Evolutionary conservation across 2,888 invertebrate genomes (phyloP).

Genomic region (Bombylius major): DNA sequence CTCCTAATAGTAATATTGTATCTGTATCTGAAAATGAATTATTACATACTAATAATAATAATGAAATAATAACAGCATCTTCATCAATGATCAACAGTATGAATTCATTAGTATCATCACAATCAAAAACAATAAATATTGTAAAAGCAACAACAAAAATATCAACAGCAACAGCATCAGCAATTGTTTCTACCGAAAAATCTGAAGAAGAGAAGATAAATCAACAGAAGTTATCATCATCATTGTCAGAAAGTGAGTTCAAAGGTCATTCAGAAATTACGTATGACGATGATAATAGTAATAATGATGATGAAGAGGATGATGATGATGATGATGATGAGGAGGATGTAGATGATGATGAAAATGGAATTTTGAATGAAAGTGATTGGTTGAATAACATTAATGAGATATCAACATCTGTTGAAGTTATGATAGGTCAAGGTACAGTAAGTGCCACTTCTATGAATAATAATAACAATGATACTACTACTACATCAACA

Average conservation of each 20-base stretch:
- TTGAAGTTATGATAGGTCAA: slow-evolving; percentile 2
- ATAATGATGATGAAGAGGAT: not conserved
- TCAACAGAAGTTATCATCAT: not conserved
- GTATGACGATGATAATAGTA: not conserved
- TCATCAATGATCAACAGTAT: too few species aligned
- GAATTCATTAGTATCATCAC: too few species aligned
- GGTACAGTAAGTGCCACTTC: not conserved
- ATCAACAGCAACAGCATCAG: not conserved
- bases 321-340: not conserved
- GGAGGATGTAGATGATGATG: not conserved
- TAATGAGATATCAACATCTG: not conserved
- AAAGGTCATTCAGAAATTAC: not conserved
- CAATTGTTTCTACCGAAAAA: not conserved
- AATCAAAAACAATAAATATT: not conserved
- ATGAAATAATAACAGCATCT: too few species aligned
- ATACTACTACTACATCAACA: not conserved
- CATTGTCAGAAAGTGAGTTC: not conserved
- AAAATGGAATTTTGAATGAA: slow-evolving; percentile 1
- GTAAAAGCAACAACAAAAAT: not conserved
- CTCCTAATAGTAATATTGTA: not conserved
- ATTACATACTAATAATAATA: not conserved
- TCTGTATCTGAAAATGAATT: not conserved
- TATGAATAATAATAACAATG: not conserved
- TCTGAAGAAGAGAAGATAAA: not conserved
- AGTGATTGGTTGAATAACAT: slow-evolving; percentile 14